A percentile compares a stretch with the other conserved stretches of the same genome.
These are phyloP conservation scores for Drosophila ezoana DNA, from an alignment of 2,888 invertebrate genomes.

Conservation along the genomic window DNA sequence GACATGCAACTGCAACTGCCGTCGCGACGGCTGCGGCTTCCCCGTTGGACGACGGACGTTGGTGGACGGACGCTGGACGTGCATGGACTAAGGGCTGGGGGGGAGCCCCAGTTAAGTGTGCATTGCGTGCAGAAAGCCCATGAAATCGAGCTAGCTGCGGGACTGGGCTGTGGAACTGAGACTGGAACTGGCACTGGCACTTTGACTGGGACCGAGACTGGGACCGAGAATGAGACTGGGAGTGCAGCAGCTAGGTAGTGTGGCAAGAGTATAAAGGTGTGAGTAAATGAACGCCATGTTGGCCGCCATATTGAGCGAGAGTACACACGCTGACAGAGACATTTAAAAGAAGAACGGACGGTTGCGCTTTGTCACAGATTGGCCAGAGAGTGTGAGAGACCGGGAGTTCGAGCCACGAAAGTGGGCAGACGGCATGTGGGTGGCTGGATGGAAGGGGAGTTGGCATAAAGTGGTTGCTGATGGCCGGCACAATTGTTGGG, in stretches of 20 bases:
- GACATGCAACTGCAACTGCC: constrained; percentile 58
- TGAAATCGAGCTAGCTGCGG: constrained; percentile 63
- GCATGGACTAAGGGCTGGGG: too few relatives aligned
- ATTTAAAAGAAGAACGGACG: constrained; percentile 68
- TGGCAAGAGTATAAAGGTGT: constrained; percentile 47
- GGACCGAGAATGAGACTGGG: constrained; percentile 13
- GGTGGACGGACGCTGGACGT: constrained; percentile 9
- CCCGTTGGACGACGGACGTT: constrained; percentile 50
- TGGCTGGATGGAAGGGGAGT: neutral
- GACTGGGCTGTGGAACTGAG: constrained; percentile 10
- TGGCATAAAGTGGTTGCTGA: constrained; percentile 13
- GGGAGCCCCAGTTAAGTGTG: constrained; percentile 48
- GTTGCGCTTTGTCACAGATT: constrained; percentile 71
- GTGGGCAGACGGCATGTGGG: neutral
- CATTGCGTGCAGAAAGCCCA: constrained; percentile 76
- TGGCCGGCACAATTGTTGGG: neutral
- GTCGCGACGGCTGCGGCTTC: constrained; percentile 65
- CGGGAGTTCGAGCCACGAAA: neutral
- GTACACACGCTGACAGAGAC: constrained; percentile 67
- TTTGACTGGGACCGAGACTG: constrained; percentile 3
- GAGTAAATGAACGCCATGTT: constrained; percentile 79
- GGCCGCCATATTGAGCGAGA: constrained; percentile 79
- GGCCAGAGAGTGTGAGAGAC: constrained; percentile 16
- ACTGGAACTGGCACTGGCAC: constrained; percentile 7
- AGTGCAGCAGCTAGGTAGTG: constrained; percentile 28